A percentile compares a stretch with the other conserved stretches of the same genome.
Conservation (phyloP, 2,797 vertebrate genomes). For the Crax fasciolata region DNA sequence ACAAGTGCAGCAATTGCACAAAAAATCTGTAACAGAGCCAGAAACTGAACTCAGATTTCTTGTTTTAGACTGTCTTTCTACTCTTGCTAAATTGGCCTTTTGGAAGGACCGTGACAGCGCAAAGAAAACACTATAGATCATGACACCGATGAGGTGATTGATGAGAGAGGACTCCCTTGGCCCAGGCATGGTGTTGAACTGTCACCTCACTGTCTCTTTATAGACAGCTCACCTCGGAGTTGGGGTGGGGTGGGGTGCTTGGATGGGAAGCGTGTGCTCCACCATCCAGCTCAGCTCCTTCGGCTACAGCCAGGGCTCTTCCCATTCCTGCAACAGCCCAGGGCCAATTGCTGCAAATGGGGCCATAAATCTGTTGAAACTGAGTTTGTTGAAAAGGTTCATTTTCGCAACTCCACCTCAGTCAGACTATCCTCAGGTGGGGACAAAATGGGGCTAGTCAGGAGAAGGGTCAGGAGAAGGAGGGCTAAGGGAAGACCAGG, state of each 20-base stretch:
- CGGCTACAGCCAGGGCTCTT: neutral
- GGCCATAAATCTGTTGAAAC: neutral
- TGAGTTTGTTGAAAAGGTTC: neutral
- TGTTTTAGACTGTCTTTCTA: constrained; percentile 35
- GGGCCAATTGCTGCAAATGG: rapidly evolving
- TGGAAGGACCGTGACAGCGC: neutral
- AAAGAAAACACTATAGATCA: neutral
- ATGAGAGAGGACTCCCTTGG: neutral
- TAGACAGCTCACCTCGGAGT: too few relatives aligned
- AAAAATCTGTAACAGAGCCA: constrained; percentile 41
- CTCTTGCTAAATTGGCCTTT: constrained; percentile 30
- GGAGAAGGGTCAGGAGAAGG: too few relatives aligned
- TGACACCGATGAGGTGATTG: neutral
- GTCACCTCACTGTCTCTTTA: neutral
- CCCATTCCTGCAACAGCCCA: neutral
- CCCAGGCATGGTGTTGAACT: neutral
- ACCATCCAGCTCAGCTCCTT: neutral
- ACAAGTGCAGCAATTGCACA: constrained; percentile 52
- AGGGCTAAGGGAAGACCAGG: too few relatives aligned
- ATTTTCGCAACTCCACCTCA: neutral
- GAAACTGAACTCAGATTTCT: constrained; percentile 28
- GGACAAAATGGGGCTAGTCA: too few relatives aligned
- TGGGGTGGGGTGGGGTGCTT: neutral
- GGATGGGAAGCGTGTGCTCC: rapidly evolving
- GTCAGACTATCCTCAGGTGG: neutral